Evolutionary conservation across 2,888 invertebrate genomes (phyloP).

Genomic region (Folsomia candida): DNA sequence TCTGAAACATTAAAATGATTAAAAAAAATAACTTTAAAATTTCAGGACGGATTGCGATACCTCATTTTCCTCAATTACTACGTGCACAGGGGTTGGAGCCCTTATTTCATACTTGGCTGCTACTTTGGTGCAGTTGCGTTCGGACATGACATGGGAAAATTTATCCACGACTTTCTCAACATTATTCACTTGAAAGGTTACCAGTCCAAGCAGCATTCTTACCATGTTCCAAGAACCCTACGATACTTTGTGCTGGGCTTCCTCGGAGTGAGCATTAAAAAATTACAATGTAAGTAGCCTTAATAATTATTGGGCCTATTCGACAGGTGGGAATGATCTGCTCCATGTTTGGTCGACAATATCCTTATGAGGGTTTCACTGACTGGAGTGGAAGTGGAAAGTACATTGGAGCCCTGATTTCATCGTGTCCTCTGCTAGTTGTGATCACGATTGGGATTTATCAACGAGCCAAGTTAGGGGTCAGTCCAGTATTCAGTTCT

Average conservation of each 20-base stretch:
- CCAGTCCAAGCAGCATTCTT: conserved; percentile 27
- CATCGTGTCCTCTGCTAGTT: conserved; percentile 11
- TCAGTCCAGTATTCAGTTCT: neutral
- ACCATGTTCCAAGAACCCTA: conserved; percentile 21
- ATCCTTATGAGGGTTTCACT: conserved; percentile 24
- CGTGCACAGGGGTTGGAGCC: conserved; percentile 16
- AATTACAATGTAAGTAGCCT: neutral
- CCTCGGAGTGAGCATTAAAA: conserved; percentile 21
- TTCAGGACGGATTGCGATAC: conserved; percentile 35
- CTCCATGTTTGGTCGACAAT: conserved; percentile 9
- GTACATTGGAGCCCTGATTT: conserved; percentile 8
- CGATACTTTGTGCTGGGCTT: conserved; percentile 14
- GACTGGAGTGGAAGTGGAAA: neutral
- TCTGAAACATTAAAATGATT: too few relatives aligned
- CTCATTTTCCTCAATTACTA: conserved; percentile 36
- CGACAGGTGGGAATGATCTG: conserved; percentile 14
- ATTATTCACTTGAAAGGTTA: conserved; percentile 41
- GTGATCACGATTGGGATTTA: conserved; percentile 6
- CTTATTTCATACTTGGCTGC: conserved; percentile 27
- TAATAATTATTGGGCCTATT: neutral
- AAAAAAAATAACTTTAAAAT: neutral
- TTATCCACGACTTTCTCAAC: conserved; percentile 43
- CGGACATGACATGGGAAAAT: conserved; percentile 36
- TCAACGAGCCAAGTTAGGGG: neutral
- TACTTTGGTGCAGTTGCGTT: conserved; percentile 32